Evolutionary conservation across 2,888 invertebrate species (phyloP).

Genomic region (Mimas tiliae): DNA sequence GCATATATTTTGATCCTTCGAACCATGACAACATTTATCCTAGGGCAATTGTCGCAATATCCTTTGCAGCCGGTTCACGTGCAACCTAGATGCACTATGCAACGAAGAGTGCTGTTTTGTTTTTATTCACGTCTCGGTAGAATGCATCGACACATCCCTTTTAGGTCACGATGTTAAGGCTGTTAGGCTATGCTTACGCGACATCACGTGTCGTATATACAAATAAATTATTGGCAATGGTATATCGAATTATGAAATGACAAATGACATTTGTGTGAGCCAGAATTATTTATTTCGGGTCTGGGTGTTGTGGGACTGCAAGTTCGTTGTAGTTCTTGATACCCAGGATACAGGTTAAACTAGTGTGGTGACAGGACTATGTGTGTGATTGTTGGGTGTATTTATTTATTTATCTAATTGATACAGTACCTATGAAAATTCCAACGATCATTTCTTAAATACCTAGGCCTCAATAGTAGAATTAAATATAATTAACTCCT

Average conservation of each 20-base stretch:
- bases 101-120: background rate
- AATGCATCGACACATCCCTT: conserved; percentile 18
- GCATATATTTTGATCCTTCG: background rate
- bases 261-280: too few species aligned
- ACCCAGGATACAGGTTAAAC: too few species aligned
- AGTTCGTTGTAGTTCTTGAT: too few species aligned
- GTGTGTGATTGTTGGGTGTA: too few species aligned
- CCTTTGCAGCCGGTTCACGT: background rate
- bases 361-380: too few species aligned
- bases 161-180: conserved; percentile 18
- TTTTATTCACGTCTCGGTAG: conserved; percentile 19
- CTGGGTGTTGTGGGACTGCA: too few species aligned
- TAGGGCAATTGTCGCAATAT: background rate
- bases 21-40: background rate
- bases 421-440: too few species aligned
- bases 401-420: too few species aligned
- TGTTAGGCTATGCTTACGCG: background rate
- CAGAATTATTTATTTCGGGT: too few species aligned
- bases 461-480: background rate
- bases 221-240: background rate
- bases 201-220: background rate
- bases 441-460: too few species aligned
- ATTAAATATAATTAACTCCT: background rate
- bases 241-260: too few species aligned
- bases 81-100: conserved; percentile 12